phyloP scores from a whole-genome alignment of 2,888 invertebrate species.

The Phyto melanocephala region DNA sequence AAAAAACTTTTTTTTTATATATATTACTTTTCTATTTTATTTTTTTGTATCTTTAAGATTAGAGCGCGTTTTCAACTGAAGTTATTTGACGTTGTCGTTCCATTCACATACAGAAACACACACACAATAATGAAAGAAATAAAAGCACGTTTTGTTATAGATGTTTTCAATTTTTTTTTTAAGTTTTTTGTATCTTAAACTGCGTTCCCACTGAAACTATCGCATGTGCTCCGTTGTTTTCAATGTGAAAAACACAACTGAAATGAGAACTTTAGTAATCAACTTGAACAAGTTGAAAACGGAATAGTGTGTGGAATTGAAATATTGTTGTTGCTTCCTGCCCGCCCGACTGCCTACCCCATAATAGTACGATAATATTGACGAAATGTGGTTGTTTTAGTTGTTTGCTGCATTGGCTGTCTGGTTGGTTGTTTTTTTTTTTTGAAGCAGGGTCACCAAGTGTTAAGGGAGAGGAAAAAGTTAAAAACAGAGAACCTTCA shows the following conservation, averaged over 20 bases:
- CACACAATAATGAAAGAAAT: slow-evolving; percentile 13
- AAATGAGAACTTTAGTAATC: slow-evolving; percentile 59
- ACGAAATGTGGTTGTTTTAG: not conserved
- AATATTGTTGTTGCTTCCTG: slow-evolving; percentile 20
- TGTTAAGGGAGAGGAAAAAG: not conserved
- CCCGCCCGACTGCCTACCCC: too few relatives aligned
- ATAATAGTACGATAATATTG: too few relatives aligned
- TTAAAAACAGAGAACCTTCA: not conserved
- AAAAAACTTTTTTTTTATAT: slow-evolving; percentile 6
- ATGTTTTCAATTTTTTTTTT: slow-evolving; percentile 14
- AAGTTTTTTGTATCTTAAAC: not conserved
- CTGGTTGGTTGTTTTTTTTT: not conserved
- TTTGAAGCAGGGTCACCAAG: not conserved
- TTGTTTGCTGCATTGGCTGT: slow-evolving; percentile 30
- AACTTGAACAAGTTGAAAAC: slow-evolving; percentile 60
- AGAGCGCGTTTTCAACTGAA: slow-evolving; percentile 58
- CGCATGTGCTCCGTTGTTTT: slow-evolving; percentile 61
- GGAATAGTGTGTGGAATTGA: slow-evolving; percentile 42
- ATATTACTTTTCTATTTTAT: slow-evolving; percentile 28
- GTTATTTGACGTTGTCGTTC: slow-evolving; percentile 31
- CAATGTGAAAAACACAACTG: slow-evolving; percentile 65
- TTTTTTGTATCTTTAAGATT: slow-evolving; percentile 51
- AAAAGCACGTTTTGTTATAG: slow-evolving; percentile 53
- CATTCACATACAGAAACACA: slow-evolving; percentile 24
- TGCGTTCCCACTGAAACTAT: slow-evolving; percentile 46